Percentiles rank a stretch among this genome's conserved stretches.
Conservation (phyloP, 2,113 vertebrate genomes). For the Brienomyrus brachyistius region DNA sequence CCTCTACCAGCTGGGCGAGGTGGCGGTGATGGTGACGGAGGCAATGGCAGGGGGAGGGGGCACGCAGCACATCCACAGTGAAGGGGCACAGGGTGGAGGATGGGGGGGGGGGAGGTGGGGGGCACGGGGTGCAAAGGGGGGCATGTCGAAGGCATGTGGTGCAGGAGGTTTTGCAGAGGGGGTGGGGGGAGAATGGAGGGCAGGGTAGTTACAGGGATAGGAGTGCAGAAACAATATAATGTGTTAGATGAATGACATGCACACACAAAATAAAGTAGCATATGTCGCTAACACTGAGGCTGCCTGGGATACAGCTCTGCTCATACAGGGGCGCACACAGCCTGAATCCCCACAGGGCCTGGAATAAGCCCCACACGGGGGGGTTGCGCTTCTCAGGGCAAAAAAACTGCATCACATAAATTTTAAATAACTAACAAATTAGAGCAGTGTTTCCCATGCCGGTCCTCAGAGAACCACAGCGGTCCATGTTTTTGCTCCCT, state of each 20-base stretch:
- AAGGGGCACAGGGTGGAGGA: no score
- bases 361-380: no score
- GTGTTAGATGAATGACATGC: conserved; percentile 64
- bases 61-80: conserved; percentile 63
- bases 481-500: not conserved
- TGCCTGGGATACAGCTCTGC: not conserved
- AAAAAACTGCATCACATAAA: not conserved
- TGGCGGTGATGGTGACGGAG: conserved; percentile 58
- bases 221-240: conserved; percentile 55
- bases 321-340: not conserved
- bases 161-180: conserved; percentile 12
- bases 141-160: not conserved
- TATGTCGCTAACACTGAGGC: conserved; percentile 1
- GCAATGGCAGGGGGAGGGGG: conserved; percentile 48
- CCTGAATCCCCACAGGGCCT: no score
- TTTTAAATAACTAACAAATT: not conserved
- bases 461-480: not conserved
- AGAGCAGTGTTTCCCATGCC: not conserved
- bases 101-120: no score
- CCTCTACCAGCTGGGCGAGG: conserved; percentile 68
- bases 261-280: conserved; percentile 29
- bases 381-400: not conserved
- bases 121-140: not conserved
- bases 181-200: conserved; percentile 13
- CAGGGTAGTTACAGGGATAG: conserved; percentile 32